Evolutionary conservation across 2,888 invertebrate genomes (phyloP).

Genomic region (Hypomecis atomaria): DNA sequence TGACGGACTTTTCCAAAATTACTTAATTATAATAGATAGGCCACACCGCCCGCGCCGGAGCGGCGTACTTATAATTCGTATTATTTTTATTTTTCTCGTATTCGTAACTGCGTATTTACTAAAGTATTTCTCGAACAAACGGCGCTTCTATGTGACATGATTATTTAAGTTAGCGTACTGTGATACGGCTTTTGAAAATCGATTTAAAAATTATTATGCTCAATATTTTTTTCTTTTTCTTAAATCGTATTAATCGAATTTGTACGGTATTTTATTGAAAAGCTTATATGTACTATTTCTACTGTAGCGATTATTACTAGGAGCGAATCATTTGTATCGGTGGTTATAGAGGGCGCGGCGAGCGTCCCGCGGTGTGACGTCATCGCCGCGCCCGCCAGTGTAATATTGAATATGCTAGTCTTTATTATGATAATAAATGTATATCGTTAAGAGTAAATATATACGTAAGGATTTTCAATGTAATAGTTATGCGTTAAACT

Average conservation of each 20-base stretch:
- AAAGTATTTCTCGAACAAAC: conserved; percentile 42
- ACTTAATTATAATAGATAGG: conserved; percentile 30
- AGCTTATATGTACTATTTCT: conserved; percentile 45
- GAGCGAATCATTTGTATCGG: conserved; percentile 23
- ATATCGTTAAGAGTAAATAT: conserved; percentile 57
- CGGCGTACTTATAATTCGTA: conserved; percentile 25
- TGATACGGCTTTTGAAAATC: conserved; percentile 77
- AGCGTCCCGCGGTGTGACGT: background rate
- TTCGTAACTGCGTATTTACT: conserved; percentile 19
- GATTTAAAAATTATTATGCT: conserved; percentile 67
- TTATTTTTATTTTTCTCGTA: conserved; percentile 15
- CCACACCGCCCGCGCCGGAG: conserved; percentile 21
- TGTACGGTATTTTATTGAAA: conserved; percentile 53
- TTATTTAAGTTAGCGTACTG: conserved; percentile 77
- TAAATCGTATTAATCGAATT: conserved; percentile 61
- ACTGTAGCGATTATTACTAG: conserved; percentile 40
- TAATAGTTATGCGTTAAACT: conserved; percentile 58
- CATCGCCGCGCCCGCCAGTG: conserved; percentile 41
- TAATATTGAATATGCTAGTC: conserved; percentile 82
- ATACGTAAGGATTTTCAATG: conserved; percentile 68
- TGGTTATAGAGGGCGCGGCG: background rate
- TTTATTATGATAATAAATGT: conserved; percentile 73
- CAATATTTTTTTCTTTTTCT: conserved; percentile 66
- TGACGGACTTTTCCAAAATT: conserved; percentile 19
- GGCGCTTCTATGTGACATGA: conserved; percentile 52